Conservation (phyloP, 2,113 vertebrate genomes). For the Menura novaehollandiae region DNA sequence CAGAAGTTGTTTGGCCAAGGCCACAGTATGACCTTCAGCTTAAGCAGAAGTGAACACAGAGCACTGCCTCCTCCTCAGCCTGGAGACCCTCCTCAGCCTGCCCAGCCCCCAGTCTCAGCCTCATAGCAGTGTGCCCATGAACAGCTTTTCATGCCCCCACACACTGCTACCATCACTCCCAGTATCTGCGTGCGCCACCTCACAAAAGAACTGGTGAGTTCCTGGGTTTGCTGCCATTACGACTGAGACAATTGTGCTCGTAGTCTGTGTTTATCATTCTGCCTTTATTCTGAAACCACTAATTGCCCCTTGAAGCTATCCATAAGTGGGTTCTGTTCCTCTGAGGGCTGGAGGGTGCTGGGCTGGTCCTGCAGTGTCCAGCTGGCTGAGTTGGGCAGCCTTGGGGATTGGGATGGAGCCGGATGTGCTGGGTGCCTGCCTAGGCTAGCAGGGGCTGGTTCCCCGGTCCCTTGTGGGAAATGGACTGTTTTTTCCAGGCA, state of each 20-base stretch:
- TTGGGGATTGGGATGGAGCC: too few species aligned
- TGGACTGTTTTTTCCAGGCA: neutral
- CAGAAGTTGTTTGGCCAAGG: neutral
- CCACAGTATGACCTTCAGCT: neutral
- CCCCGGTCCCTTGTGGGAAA: neutral
- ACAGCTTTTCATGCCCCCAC: neutral
- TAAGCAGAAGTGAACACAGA: neutral
- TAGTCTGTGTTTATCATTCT: neutral
- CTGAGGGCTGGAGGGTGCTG: too few species aligned
- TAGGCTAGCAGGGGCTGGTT: neutral
- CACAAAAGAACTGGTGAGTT: neutral
- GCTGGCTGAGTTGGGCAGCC: neutral
- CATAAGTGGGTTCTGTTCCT: neutral
- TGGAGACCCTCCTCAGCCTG: neutral
- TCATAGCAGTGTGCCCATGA: neutral
- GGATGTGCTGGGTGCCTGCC: too few species aligned
- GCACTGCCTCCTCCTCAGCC: neutral
- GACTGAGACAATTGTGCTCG: neutral
- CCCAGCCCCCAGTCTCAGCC: neutral
- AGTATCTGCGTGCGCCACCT: neutral
- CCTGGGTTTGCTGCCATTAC: neutral
- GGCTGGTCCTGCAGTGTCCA: neutral
- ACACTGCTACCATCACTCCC: too few species aligned
- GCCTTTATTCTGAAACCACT: neutral
- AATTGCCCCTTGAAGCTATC: neutral